Percentiles rank a stretch among this genome's conserved stretches.
phyloP scores from a whole-genome alignment of 2,113 vertebrate genomes.

The Gymnobelideus leadbeateri region DNA sequence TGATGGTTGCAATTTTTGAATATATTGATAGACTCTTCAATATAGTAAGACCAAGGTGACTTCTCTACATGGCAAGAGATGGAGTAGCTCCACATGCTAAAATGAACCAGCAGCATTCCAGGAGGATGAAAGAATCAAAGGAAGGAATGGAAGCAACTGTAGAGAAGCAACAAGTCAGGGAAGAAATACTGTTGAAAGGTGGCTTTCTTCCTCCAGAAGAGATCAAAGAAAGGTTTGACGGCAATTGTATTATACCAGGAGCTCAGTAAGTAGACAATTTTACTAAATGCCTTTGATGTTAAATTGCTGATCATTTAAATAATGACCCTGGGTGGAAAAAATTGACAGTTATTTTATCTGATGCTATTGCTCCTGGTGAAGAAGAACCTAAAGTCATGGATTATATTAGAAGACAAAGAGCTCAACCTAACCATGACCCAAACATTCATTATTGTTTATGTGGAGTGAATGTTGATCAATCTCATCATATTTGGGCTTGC shows the following conservation, averaged over 20 bases:
- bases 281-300: conserved; percentile 97
- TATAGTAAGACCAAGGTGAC: conserved; percentile 93
- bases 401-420: conserved; percentile 94
- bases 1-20: conserved; percentile 99
- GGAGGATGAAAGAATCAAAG: conserved; percentile 96
- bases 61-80: conserved; percentile 99
- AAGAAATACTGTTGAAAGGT: conserved; percentile 95
- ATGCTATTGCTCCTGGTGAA: conserved; percentile 98
- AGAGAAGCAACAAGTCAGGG: conserved; percentile 92
- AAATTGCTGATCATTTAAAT: conserved; percentile 94
- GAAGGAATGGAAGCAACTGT: conserved; percentile 92
- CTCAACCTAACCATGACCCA: conserved; percentile 97
- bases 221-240: conserved; percentile 97
- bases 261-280: conserved; percentile 99
- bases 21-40: conserved; percentile 98
- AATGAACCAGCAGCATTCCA: conserved; percentile 98
- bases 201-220: conserved; percentile 94
- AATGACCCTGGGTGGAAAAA: conserved; percentile 96
- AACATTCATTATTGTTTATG: conserved; percentile 99
- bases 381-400: conserved; percentile 88
- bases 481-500: conserved; percentile 98
- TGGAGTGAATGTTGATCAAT: conserved; percentile 94
- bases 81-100: conserved; percentile 98
- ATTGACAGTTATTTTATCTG: conserved; percentile 94
- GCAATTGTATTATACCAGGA: conserved; percentile 99